Conservation (phyloP, 2,113 vertebrate species). For the Cyphomyrus plagiostoma region DNA sequence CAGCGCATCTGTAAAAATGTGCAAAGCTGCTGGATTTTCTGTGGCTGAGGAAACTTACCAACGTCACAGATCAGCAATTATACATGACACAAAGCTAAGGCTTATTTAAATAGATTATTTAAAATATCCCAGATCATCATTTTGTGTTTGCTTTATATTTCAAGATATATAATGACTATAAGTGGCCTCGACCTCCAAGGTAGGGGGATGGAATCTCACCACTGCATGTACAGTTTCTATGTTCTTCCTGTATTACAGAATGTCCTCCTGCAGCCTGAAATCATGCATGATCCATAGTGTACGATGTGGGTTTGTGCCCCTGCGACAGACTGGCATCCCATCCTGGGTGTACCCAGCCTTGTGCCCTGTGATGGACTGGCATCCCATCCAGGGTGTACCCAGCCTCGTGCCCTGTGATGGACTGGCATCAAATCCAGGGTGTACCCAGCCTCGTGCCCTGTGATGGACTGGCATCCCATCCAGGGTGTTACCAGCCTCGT, state of each 20-base stretch:
- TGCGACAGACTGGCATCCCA: neutral
- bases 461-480: neutral
- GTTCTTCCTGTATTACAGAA: neutral
- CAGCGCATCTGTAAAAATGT: neutral
- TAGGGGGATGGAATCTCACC: neutral
- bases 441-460: neutral
- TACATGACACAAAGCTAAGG: neutral
- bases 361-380: no score
- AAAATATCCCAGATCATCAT: neutral
- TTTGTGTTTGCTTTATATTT: neutral
- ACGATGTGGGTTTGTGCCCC: neutral
- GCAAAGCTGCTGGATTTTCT: neutral
- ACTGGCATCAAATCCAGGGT: neutral
- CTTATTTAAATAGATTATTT: neutral
- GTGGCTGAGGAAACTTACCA: neutral
- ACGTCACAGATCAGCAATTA: neutral
- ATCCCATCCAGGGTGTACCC: neutral
- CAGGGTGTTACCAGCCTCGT: neutral
- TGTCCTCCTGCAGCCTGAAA: neutral
- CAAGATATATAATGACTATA: neutral
- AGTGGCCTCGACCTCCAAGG: neutral
- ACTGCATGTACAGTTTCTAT: neutral
- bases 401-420: neutral
- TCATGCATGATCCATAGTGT: neutral
- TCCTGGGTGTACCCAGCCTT: no score